Conservation (phyloP, 2,888 invertebrate genomes). For the Ischnus inquisitorius region DNA sequence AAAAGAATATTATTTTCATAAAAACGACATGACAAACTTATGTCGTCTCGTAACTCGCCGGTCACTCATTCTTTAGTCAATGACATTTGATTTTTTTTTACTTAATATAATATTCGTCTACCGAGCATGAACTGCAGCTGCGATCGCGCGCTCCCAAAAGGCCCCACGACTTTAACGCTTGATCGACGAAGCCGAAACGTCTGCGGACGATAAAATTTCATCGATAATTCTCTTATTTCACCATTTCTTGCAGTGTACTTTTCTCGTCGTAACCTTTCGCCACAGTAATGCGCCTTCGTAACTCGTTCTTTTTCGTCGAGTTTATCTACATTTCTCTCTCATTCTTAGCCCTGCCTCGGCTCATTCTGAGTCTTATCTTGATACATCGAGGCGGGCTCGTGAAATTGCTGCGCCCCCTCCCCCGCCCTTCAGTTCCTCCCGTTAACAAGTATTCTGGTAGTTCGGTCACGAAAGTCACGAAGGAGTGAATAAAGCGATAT, state of each 20-base stretch:
- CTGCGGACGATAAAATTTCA: neutral
- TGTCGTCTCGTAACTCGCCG: no score
- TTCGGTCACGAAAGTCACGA: slow-evolving; percentile 62
- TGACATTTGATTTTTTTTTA: no score
- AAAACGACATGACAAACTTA: no score
- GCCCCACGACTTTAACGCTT: neutral
- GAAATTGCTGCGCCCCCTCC: slow-evolving; percentile 42
- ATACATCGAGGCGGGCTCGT: slow-evolving; percentile 14
- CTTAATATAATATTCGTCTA: neutral
- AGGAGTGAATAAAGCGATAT: slow-evolving; percentile 54
- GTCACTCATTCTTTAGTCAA: no score
- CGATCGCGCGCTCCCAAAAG: neutral
- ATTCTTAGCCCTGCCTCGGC: slow-evolving; percentile 3
- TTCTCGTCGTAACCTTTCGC: neutral
- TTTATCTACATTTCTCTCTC: slow-evolving; percentile 13
- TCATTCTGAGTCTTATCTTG: slow-evolving; percentile 41
- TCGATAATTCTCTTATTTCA: neutral
- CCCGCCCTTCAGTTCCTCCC: neutral
- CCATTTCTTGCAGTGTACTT: slow-evolving; percentile 2
- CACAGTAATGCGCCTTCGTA: neutral
- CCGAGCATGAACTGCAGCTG: neutral
- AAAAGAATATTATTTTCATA: no score
- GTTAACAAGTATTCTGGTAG: slow-evolving; percentile 57
- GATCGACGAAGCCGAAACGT: neutral
- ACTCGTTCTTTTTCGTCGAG: neutral